Percentiles rank a stretch among this genome's conserved stretches.
Conservation (phyloP, 2,113 vertebrate genomes). For the Lagenorhynchus albirostris region DNA sequence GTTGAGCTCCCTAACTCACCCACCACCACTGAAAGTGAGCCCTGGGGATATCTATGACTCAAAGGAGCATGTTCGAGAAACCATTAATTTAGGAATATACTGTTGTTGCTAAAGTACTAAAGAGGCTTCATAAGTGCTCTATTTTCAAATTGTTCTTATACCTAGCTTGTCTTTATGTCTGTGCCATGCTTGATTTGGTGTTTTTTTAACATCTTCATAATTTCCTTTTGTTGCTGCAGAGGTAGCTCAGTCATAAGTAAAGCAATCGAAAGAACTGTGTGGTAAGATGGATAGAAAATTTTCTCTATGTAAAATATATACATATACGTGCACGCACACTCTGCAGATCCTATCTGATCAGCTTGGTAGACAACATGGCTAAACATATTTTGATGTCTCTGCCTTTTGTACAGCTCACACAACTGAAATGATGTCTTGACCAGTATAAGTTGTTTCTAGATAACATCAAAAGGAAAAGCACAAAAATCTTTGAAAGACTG, state of each 20-base stretch:
- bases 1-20: background rate
- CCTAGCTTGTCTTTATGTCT: background rate
- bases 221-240: background rate
- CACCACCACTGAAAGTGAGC: background rate
- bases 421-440: background rate
- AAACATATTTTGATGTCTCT: background rate
- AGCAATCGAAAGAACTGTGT: background rate
- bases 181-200: background rate
- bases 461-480: background rate
- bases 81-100: background rate
- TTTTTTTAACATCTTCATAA: background rate
- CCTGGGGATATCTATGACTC: background rate
- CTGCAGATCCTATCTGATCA: background rate
- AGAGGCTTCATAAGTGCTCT: background rate
- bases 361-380: background rate
- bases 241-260: background rate
- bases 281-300: background rate
- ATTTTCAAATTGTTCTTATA: background rate
- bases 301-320: background rate
- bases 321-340: background rate
- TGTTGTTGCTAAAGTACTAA: background rate
- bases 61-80: background rate
- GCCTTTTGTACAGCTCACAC: background rate
- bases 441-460: background rate
- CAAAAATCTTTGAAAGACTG: background rate